A percentile compares a stretch with the other conserved stretches of the same genome.
phyloP scores from a whole-genome alignment of 2,888 invertebrate genomes.

The Stenichneumon culpator region DNA sequence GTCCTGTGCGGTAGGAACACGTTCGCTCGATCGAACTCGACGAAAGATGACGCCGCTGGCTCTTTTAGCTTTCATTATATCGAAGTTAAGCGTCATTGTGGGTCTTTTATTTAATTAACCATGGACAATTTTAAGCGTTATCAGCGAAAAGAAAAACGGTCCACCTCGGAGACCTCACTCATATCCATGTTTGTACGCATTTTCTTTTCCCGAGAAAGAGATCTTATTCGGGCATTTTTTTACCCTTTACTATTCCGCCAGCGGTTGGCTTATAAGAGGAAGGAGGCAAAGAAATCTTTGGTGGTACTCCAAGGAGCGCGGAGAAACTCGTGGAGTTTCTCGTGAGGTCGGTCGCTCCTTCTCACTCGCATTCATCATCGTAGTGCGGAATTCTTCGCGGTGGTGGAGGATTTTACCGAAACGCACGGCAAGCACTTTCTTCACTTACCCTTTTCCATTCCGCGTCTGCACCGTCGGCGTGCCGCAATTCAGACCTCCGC shows the following conservation, averaged over 20 bases:
- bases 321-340: slow-evolving; percentile 46
- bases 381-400: slow-evolving; percentile 23
- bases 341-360: slow-evolving; percentile 20
- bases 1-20: slow-evolving; percentile 15
- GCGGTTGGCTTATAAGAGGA: neutral
- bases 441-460: slow-evolving; percentile 59
- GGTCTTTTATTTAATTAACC: neutral
- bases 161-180: neutral
- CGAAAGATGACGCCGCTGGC: neutral
- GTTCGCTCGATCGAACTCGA: neutral
- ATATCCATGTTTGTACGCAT: neutral
- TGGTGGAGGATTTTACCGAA: slow-evolving; percentile 47
- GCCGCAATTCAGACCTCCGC: slow-evolving; percentile 53
- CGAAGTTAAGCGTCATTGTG: neutral
- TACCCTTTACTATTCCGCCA: neutral
- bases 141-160: neutral
- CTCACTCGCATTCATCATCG: slow-evolving; percentile 26
- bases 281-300: slow-evolving; percentile 43
- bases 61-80: slow-evolving; percentile 39
- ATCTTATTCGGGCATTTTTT: neutral
- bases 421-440: slow-evolving; percentile 46
- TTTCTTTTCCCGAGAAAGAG: neutral
- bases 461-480: slow-evolving; percentile 34
- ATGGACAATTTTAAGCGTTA: neutral
- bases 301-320: slow-evolving; percentile 51